These are phyloP conservation scores for Hafferia zeledoni DNA, from an alignment of 2,797 vertebrate genomes.

Conservation along the genomic window DNA sequence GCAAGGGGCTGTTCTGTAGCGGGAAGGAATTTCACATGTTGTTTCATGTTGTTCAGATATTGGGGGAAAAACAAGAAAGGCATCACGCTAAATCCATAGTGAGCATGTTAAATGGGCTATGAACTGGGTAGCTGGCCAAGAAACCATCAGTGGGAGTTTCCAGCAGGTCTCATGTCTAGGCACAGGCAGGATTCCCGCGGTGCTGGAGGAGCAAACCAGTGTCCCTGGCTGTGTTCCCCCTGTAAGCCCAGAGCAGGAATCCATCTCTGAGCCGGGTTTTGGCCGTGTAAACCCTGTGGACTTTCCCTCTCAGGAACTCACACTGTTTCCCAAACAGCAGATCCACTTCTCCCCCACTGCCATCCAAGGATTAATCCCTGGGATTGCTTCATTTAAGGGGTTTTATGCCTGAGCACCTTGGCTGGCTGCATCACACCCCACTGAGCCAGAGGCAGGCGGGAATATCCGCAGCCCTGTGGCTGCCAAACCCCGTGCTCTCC, in stretches of 20 bases:
- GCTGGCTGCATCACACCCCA: fast-evolving
- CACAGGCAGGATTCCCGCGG: not conserved
- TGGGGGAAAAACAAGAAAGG: not conserved
- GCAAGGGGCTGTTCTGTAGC: not conserved
- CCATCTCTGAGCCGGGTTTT: not conserved
- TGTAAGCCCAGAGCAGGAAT: fast-evolving
- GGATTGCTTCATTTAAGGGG: not conserved
- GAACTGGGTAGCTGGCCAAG: not conserved
- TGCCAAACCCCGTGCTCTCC: not conserved
- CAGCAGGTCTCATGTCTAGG: not conserved
- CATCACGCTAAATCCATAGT: fast-evolving
- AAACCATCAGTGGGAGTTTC: not conserved
- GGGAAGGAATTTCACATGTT: not conserved
- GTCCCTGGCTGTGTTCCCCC: not conserved
- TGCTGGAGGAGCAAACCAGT: fast-evolving
- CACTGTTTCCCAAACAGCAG: fast-evolving
- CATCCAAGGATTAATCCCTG: not conserved
- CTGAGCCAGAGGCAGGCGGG: too few relatives aligned
- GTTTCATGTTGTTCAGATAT: not conserved
- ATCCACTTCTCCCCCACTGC: fast-evolving
- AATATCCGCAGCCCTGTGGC: not conserved
- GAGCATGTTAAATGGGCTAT: not conserved
- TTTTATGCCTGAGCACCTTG: fast-evolving
- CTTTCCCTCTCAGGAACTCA: too few relatives aligned
- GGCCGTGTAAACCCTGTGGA: not conserved